A percentile compares a stretch with the other conserved stretches of the same genome.
phyloP scores from a whole-genome alignment of 64 coral and sea anemone species.

The Acropora yongei region DNA sequence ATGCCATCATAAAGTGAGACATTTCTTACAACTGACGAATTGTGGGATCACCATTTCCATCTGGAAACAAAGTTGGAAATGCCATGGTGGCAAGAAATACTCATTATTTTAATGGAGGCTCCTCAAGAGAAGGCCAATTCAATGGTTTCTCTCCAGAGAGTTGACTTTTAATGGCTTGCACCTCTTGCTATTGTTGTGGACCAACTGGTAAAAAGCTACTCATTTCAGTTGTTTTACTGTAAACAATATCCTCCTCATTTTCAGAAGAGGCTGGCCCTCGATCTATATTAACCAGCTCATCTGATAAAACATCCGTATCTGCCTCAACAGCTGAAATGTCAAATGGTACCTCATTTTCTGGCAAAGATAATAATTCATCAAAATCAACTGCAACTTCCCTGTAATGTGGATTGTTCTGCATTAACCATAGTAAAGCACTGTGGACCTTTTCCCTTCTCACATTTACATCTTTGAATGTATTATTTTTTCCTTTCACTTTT shows the following conservation, averaged over 20 bases:
- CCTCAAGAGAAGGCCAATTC: not conserved
- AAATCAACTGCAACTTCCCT: slow-evolving; percentile 3
- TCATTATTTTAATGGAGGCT: too few species aligned
- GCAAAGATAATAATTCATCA: slow-evolving; percentile 4
- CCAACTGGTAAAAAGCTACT: slow-evolving; percentile 38
- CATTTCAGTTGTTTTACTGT: slow-evolving; percentile 27
- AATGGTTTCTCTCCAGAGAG: slow-evolving; percentile 12
- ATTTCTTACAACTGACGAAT: too few species aligned
- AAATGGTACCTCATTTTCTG: slow-evolving; percentile 26
- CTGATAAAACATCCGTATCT: not conserved
- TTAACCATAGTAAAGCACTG: too few species aligned
- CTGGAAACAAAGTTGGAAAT: too few species aligned
- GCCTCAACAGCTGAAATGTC: slow-evolving; percentile 9
- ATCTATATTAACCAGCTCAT: slow-evolving; percentile 4
- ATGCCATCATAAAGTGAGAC: too few species aligned
- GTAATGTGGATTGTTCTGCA: too few species aligned
- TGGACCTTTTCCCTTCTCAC: too few species aligned
- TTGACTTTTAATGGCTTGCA: slow-evolving; percentile 22
- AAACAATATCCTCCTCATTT: not conserved
- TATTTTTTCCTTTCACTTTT: too few species aligned
- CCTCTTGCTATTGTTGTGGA: slow-evolving; percentile 36
- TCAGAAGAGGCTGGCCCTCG: slow-evolving; percentile 10
- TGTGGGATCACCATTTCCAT: too few species aligned
- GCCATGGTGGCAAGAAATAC: too few species aligned
- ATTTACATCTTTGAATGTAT: too few species aligned